Conservation (phyloP, 2,113 vertebrate genomes). For the Petromus typicus region DNA sequence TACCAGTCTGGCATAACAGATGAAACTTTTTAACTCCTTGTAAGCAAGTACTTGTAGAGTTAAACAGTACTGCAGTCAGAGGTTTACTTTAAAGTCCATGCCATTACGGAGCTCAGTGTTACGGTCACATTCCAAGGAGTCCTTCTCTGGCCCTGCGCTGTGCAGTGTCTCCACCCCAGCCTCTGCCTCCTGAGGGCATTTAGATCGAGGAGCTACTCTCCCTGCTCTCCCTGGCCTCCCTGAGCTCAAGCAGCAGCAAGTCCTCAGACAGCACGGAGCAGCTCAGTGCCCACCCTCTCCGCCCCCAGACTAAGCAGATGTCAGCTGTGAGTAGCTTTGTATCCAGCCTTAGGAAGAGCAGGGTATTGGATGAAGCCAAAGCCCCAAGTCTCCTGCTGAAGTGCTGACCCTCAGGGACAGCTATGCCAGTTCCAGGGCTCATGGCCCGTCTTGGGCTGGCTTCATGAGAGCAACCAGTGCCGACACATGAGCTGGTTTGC, state of each 20-base stretch:
- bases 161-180: not conserved
- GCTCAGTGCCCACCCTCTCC: not conserved
- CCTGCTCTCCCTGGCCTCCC: not conserved
- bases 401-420: not conserved
- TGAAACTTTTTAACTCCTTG: constrained; percentile 26
- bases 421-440: no score
- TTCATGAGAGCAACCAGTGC: fast-evolving
- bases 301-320: not conserved
- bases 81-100: not conserved
- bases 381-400: not conserved
- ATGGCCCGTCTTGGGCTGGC: not conserved
- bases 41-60: constrained; percentile 50
- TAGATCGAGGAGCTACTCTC: not conserved
- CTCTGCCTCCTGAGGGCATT: not conserved
- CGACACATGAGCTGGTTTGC: not conserved
- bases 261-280: not conserved
- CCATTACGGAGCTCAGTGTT: not conserved
- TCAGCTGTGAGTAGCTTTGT: not conserved
- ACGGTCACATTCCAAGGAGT: fast-evolving
- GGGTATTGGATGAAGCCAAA: not conserved
- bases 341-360: not conserved
- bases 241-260: not conserved
- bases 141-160: fast-evolving
- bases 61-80: not conserved
- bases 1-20: constrained; percentile 36